Base-by-base conservation (phyloP, 1,140 invertebrate genomes). In the Spodoptera litura region DNA sequence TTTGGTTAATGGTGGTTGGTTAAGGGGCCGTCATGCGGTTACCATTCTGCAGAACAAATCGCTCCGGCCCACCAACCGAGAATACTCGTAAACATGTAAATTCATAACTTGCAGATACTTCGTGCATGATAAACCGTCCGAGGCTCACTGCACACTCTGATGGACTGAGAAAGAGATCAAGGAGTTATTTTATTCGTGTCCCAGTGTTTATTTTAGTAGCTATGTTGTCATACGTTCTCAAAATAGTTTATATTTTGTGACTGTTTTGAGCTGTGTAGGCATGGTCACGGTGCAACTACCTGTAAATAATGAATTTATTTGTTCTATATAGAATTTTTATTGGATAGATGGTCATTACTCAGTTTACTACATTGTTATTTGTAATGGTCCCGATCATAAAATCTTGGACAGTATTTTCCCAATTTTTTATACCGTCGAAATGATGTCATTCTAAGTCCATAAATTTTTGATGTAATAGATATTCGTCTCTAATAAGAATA, bases 61-160 rank as follows among this genome's bases (percentile, higher is more conserved):
- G 87, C 86, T 49, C 49, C 61, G 80, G 91, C 88, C 91, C 91
- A 91, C 91, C 91, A 83, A 89, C 89, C 44, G 89, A 72, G 90
- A 84, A 76, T 68, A 83, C 82, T 88, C 87, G 88, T 92, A 92
- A 91, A 91, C 85, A 91, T 91, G 87, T 84, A 87, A 89, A 92
- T 91, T 83, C 88, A 91, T 90, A 90, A 90, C 80, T 91, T 81
- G 86, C 81, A 84, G 82, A 88, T 85, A 79, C 80, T 85, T 78
- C 55, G 68, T 81, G 76, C 78, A 85, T 85, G 85, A 88, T 87
- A 89, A 86, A 87, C 79, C 80, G 84, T 85, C 71, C 79, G 74
- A 81, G 84, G 81, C 59, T 64, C 62, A n/a, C 25, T 49, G 52
- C 20, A 49, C 51, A 62, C 51, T 44, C 38, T 31, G 53, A 31